Percentiles rank a stretch among this genome's conserved stretches.
Evolutionary conservation across 2,113 vertebrate genomes (phyloP).

Genomic region (Mandrillus leucophaeus): DNA sequence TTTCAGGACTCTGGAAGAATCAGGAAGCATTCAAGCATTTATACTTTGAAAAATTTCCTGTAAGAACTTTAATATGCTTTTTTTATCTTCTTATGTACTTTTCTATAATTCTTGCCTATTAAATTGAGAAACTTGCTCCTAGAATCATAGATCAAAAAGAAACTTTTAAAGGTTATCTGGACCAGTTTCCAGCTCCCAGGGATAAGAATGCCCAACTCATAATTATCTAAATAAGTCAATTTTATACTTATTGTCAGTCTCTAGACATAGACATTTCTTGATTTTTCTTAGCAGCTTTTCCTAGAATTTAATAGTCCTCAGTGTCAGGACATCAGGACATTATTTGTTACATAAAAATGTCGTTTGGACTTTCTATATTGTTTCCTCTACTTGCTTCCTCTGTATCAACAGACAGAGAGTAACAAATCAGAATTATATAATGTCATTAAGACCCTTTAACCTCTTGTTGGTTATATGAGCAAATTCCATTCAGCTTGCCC

Average conservation of each 20-base stretch:
- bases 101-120: not conserved
- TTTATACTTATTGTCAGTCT: not conserved
- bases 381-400: not conserved
- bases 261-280: not conserved
- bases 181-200: not conserved
- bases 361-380: not conserved
- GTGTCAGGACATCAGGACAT: not conserved
- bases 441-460: not conserved
- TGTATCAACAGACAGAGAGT: not conserved
- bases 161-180: not conserved
- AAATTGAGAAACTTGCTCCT: not conserved
- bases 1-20: constrained; percentile 96
- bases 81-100: not conserved
- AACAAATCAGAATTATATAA: not conserved
- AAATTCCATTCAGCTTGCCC: not conserved
- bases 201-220: not conserved
- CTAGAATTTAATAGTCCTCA: not conserved
- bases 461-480: not conserved
- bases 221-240: not conserved
- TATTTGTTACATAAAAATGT: not conserved
- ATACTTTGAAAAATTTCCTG: constrained; percentile 96
- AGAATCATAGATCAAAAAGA: not conserved
- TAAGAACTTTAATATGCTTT: constrained; percentile 82
- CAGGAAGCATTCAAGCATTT: constrained; percentile 89
- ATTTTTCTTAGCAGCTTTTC: not conserved